Evolutionary conservation across 2,888 invertebrate genomes (phyloP), one percentile per base, ranked within the genome.

Genomic region (Osmoderma eremita): DNA sequence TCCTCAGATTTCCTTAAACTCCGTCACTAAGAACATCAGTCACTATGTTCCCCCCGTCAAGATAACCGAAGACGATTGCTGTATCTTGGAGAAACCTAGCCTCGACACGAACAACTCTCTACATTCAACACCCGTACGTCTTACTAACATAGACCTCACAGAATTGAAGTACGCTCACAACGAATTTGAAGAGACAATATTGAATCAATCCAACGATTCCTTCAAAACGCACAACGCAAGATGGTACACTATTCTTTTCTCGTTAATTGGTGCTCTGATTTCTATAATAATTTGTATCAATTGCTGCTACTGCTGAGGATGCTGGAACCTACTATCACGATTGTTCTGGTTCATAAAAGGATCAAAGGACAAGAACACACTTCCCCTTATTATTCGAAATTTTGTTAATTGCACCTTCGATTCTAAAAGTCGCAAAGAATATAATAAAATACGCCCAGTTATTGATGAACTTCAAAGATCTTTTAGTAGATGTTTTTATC

Each of bases 341-440:
- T 18, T 67, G 3, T 67, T 45, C 17, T 67, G 67, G 13, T 67
- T 67, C 20, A 63, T 64, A 5, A 63, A 41, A 30, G 54, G 58
- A 22, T 56, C 67, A 2, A 12, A 50, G 8, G 64, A 54, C 41
- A 69, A 70, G 1, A 69, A 73, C 56, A 49, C 68, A 2, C 0
- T 71, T 1, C 69, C 71, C 17, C 71, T 70, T 15, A 63, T 71
- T 17, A 72, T 72, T 1, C 70, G 70, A 15, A 71, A 71, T 18
- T 72, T 71, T 20, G 68, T 72, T 1, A 71, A 72, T 48, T 72
- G 72, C 38, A 69, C 39, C 1, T 71, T 72, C 49, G 69, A 68
- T 13, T 71, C 72, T 3, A 63, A 71, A 4, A 50, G 45, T 1
- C 61, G 56, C 10, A 53, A 53, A 5, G 69, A 67, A 56, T 53